Evolutionary conservation across 2,113 vertebrate genomes (phyloP), one percentile per base, ranked within the genome.

Genomic region (Austrofundulus limnaeus): DNA sequence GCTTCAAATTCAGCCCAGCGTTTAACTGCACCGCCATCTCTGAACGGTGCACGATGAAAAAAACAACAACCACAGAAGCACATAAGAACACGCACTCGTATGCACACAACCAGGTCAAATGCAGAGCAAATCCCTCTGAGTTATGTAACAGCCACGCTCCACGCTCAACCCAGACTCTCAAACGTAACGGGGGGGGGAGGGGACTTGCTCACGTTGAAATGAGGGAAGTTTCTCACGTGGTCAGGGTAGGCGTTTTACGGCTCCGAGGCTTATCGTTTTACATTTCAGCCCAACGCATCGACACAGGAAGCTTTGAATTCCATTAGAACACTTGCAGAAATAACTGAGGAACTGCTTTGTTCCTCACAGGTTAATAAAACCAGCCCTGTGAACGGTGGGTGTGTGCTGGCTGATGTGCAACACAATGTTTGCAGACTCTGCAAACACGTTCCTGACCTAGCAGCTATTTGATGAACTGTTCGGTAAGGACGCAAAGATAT

Each of bases 71-170:
- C 49, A 46, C 53, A 50, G 28, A n/a, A 2, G 23, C 38, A 56
- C 37, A 49, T 20, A 50, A 14, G 28, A 63, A 39, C 8, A 0
- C 58, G 61, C 55, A 31, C 16, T 45, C 45, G 42, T 49, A 54
- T 55, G 66, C 59, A 47, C 16, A 63, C 38, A 81, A 60, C 37
- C 65, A 45, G 75, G 70, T 79, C 78, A 77, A 72, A 50, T 23
- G 53, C 50, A 46, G 61, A 81, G 74, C 52, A 78, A 65, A 65
- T 50, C 71, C 23, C 43, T 59, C 46, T 9, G 49, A 34, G 65
- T 84, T 85, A 84, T 47, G 72, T 41, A 85, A 86, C 66, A 61
- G 43, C 67, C 50, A 48, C n/a, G 61, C 39, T 59, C 53, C 25
- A 25, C 23, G 52, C 63, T 49, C 25, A 45, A 46, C 49, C 34